Conservation (phyloP, 2,113 vertebrate genomes). For the Cranoglanis bouderius region DNA sequence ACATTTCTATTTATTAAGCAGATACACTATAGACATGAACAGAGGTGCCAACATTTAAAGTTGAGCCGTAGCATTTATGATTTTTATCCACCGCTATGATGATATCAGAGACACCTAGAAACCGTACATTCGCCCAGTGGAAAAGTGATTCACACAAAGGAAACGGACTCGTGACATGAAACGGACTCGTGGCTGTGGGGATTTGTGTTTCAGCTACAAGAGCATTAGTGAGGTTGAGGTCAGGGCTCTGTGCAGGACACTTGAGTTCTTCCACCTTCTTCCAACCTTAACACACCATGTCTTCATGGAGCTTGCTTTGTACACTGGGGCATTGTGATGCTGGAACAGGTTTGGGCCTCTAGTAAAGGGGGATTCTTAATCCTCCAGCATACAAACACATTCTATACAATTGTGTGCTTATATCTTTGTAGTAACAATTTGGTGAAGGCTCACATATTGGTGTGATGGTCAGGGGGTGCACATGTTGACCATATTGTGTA, state of each 20-base stretch:
- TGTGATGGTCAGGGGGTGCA: background rate
- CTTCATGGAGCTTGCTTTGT: background rate
- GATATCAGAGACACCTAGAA: no score
- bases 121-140: no score
- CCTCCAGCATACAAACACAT: background rate
- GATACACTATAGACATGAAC: background rate
- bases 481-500: background rate
- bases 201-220: background rate
- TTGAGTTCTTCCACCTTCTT: background rate
- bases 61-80: no score
- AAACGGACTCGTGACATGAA: no score
- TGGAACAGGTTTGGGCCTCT: background rate
- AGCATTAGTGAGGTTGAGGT: background rate
- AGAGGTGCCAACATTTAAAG: background rate
- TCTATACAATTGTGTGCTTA: background rate
- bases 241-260: no score
- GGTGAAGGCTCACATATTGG: background rate
- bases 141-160: no score
- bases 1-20: background rate
- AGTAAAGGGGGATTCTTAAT: background rate
- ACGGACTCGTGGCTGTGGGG: background rate
- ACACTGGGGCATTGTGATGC: background rate
- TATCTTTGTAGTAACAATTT: background rate
- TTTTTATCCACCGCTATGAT: no score
- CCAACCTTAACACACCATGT: background rate